These are phyloP conservation scores for Actinopyga echinites DNA, from an alignment of 53 echinoderm and acorn worm species.

Conservation along the genomic window DNA sequence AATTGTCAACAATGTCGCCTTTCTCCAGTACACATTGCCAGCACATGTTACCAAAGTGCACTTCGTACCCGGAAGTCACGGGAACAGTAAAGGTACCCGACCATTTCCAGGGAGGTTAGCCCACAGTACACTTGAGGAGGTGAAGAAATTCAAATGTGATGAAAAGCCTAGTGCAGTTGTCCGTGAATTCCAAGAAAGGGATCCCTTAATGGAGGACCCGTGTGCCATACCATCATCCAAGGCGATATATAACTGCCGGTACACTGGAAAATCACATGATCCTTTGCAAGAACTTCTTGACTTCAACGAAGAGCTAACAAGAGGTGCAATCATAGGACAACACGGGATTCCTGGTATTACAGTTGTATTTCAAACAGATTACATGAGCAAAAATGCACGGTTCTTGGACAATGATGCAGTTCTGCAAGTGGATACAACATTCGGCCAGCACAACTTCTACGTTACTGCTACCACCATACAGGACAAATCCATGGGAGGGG, in stretches of 20 bases:
- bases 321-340: slow-evolving; percentile 37
- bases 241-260: slow-evolving; percentile 50
- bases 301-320: slow-evolving; percentile 40
- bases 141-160: neutral
- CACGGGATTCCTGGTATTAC: slow-evolving; percentile 44
- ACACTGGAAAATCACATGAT: slow-evolving; percentile 27
- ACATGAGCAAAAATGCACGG: slow-evolving; percentile 40
- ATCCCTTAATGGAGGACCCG: slow-evolving; percentile 45
- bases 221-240: slow-evolving; percentile 40
- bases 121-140: slow-evolving; percentile 35
- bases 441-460: slow-evolving; percentile 50
- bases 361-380: slow-evolving; percentile 39
- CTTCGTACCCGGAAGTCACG: slow-evolving; percentile 42
- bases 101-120: slow-evolving; percentile 33
- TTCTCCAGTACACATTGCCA: slow-evolving; percentile 44
- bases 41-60: slow-evolving; percentile 15
- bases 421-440: slow-evolving; percentile 46
- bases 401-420: slow-evolving; percentile 36
- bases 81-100: slow-evolving; percentile 39
- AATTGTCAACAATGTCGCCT: slow-evolving; percentile 45
- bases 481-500: slow-evolving; percentile 23
- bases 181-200: slow-evolving; percentile 28
- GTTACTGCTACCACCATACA: slow-evolving; percentile 12
- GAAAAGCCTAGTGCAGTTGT: slow-evolving; percentile 44
- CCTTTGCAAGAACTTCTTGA: slow-evolving; percentile 47